phyloP scores from a whole-genome alignment of 2,888 invertebrate species.

The Oasisia sp. region DNA sequence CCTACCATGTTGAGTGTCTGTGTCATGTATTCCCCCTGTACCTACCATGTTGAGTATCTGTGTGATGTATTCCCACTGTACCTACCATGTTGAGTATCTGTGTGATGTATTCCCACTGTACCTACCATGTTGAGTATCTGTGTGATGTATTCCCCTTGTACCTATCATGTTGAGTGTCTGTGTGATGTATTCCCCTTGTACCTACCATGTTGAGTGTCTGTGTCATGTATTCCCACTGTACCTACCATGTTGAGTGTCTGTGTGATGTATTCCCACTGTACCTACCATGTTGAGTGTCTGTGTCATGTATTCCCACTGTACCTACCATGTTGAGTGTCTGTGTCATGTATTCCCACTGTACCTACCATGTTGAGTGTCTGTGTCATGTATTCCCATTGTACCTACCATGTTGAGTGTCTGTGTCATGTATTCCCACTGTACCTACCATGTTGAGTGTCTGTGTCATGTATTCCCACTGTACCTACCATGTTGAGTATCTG shows the following conservation, averaged over 20 bases:
- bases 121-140: constrained; percentile 77
- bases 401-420: constrained; percentile 77
- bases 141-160: constrained; percentile 67
- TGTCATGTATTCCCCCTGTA: constrained; percentile 67
- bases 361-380: constrained; percentile 77
- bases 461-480: constrained; percentile 67
- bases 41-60: constrained; percentile 77
- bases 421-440: constrained; percentile 67
- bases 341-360: constrained; percentile 67
- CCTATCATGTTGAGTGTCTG: constrained; percentile 77
- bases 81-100: constrained; percentile 77
- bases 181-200: constrained; percentile 67
- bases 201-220: constrained; percentile 77
- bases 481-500: constrained; percentile 77
- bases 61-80: constrained; percentile 67
- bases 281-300: constrained; percentile 77
- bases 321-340: constrained; percentile 77
- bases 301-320: constrained; percentile 67
- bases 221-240: constrained; percentile 67
- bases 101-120: constrained; percentile 67
- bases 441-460: constrained; percentile 77
- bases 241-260: constrained; percentile 77
- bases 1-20: constrained; percentile 77
- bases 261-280: constrained; percentile 67
- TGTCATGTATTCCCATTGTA: constrained; percentile 67